Conservation (phyloP, 2,797 vertebrate species). For the Gadopsis marmoratus region DNA sequence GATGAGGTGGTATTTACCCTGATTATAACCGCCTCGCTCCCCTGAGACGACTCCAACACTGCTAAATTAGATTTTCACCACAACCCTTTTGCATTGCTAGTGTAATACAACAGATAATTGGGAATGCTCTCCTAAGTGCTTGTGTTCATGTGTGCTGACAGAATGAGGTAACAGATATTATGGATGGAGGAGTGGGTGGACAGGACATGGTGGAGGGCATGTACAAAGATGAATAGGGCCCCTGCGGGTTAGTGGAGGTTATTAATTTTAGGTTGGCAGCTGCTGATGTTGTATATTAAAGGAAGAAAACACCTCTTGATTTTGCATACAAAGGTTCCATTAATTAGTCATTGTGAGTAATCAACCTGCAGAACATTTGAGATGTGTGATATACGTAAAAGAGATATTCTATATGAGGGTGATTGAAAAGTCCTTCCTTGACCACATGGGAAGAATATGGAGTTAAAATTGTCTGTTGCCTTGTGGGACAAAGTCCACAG, state of each 20-base stretch:
- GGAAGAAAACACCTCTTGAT: neutral
- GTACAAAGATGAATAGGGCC: slow-evolving; percentile 26
- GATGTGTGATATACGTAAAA: neutral
- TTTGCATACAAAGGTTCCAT: neutral
- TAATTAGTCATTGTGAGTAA: neutral
- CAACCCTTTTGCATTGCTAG: slow-evolving; percentile 28
- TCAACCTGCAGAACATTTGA: neutral
- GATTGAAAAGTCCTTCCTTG: neutral
- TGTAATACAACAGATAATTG: slow-evolving; percentile 15
- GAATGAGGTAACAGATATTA: slow-evolving; percentile 40
- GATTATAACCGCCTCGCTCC: neutral
- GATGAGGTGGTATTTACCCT: slow-evolving; percentile 38
- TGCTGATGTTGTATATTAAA: slow-evolving; percentile 6
- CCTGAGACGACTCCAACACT: neutral
- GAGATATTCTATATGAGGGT: neutral
- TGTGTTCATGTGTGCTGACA: slow-evolving; percentile 34
- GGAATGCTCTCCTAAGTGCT: slow-evolving; percentile 1
- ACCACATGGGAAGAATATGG: neutral
- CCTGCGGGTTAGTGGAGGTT: neutral
- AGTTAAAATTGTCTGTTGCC: slow-evolving; percentile 4
- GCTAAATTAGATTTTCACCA: slow-evolving; percentile 29
- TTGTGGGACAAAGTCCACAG: slow-evolving; percentile 8
- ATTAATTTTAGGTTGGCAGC: neutral
- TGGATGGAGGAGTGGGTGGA: slow-evolving; percentile 29
- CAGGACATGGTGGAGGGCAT: neutral